Evolutionary conservation across 2,888 invertebrate species (phyloP), one percentile per base, ranked within the genome.

Genomic region (Neocrepidodera transversa): DNA sequence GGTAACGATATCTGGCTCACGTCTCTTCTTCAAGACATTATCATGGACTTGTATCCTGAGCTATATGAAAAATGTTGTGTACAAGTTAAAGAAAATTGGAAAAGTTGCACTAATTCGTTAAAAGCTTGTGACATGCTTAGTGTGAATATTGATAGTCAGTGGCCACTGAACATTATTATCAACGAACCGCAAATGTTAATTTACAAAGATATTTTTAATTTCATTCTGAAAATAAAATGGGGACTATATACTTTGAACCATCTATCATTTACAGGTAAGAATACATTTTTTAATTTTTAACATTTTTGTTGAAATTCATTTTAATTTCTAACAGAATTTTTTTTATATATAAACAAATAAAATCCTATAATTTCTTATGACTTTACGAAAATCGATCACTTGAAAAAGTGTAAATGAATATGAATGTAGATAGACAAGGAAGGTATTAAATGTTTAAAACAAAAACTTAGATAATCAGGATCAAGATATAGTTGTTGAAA

Each of bases 101-200:
- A 57, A 4, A 38, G 65, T 11, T 71, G 71, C 38, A 55, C 58
- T 0, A 73, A 77, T 60, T 68, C 75, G 1, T 43, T 76, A 2
- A 68, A 69, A 18, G 72, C 72, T 0, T 77, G 75, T 49, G 63
- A 66, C 49, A 65, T 74, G 52, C 58, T 77, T 3, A 66, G 65
- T 35, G 56, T 78, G 2, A 63, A 76, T 10, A 75, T 75, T 48
- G 67, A 71, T 28, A 69, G 78, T 3, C 62, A 71, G 11, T 79
- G 79, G 78, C 80, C 80, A 0, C 63, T 78, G 32, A 78, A 72
- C 61, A 71, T 79, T n/a, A 72, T 80, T 6, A 75, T 80, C 20
- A 67, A 64, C 2, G 56, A 65, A 1, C 62, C 68, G n/a, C 76
- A 79, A 32, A 68, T 78, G 50, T 60, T 60, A 7, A 65, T 73